phyloP scores from a whole-genome alignment of 1,140 invertebrate genomes.

The Drosophila arawakana region DNA sequence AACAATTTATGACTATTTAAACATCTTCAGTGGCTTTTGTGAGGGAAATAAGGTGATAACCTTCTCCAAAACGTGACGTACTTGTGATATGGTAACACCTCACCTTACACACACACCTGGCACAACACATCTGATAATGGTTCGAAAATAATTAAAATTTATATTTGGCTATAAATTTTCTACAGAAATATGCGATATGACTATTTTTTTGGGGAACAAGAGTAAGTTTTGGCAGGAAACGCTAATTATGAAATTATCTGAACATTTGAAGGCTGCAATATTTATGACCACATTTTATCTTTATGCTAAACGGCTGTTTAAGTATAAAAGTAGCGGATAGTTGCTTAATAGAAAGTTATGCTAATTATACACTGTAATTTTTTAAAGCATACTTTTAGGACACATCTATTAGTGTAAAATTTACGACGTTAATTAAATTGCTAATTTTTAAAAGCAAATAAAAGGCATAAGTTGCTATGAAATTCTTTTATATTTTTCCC shows the following conservation, averaged over 20 bases:
- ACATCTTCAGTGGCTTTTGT: conserved; percentile 11
- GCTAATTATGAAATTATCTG: too few relatives aligned
- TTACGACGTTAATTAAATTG: neutral
- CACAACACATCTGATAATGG: conserved; percentile 35
- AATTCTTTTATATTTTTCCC: too few relatives aligned
- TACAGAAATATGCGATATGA: conserved; percentile 29
- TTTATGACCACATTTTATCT: too few relatives aligned
- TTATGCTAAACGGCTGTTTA: too few relatives aligned
- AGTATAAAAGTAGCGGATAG: neutral
- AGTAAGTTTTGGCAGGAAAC: neutral
- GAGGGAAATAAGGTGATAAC: conserved; percentile 26
- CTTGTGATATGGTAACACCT: conserved; percentile 12
- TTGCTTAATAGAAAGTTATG: neutral
- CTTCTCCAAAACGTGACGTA: conserved; percentile 28
- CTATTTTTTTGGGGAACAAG: neutral
- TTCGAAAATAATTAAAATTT: conserved; percentile 41
- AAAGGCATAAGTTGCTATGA: too few relatives aligned
- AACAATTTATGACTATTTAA: conserved; percentile 52
- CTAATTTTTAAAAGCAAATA: neutral
- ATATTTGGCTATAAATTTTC: conserved; percentile 46
- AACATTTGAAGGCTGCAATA: too few relatives aligned
- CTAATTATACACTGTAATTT: neutral
- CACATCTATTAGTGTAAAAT: neutral
- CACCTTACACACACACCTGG: neutral
- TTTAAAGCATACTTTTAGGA: conserved; percentile 38